Conservation (phyloP, 2,113 vertebrate genomes). For the Callocephalon fimbriatum region DNA sequence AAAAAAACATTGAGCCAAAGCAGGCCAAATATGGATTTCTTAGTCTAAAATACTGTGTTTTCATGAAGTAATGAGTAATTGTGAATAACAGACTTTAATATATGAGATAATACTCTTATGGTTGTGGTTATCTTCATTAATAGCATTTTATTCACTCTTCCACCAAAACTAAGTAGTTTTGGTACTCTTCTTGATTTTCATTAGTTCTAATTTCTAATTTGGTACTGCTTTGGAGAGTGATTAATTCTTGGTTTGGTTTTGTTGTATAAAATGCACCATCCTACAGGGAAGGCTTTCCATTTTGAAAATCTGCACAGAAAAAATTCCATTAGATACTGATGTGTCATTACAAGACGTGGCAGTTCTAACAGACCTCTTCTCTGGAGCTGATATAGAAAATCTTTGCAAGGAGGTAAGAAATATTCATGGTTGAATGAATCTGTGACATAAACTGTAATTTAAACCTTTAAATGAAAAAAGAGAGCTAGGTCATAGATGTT, state of each 20-base stretch:
- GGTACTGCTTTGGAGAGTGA: background rate
- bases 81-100: background rate
- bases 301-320: constrained; percentile 83
- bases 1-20: background rate
- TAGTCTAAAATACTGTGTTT: background rate
- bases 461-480: background rate
- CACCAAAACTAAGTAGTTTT: background rate
- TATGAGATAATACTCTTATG: background rate
- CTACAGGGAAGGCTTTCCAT: constrained; percentile 86
- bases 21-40: background rate
- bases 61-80: background rate
- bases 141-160: background rate
- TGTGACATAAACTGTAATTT: background rate
- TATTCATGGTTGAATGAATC: background rate
- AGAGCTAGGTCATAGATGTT: background rate
- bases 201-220: background rate
- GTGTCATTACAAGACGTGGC: constrained; percentile 86
- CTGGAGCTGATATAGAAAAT: constrained; percentile 93
- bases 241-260: background rate
- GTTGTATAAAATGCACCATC: background rate
- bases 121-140: background rate
- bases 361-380: constrained; percentile 81
- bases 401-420: constrained; percentile 92
- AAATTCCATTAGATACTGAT: constrained; percentile 80
- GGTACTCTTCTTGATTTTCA: background rate